Evolutionary conservation across 1,140 invertebrate genomes (phyloP).

Genomic region (Mamestra configurata): DNA sequence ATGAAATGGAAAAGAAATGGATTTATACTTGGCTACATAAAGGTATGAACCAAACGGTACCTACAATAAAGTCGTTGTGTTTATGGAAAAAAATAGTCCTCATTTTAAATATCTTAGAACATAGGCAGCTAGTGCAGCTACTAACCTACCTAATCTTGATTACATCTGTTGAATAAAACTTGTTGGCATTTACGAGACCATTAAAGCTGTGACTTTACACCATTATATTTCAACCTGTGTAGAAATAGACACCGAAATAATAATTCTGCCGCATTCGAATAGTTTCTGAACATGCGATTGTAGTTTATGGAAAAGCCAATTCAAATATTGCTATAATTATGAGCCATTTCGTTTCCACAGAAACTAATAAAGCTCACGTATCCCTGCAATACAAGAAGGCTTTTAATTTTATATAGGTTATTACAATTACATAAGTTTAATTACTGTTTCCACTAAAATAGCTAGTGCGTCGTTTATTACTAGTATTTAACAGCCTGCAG

Average conservation of each 20-base stretch:
- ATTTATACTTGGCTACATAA: too few species aligned
- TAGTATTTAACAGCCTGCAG: not conserved
- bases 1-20: not conserved
- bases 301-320: constrained; percentile 75
- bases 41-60: too few species aligned
- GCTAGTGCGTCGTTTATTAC: not conserved
- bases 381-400: constrained; percentile 63
- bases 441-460: not conserved
- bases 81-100: too few species aligned
- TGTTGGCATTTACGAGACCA: constrained; percentile 2
- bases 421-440: not conserved
- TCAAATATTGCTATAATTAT: constrained; percentile 78
- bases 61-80: too few species aligned
- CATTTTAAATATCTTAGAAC: too few species aligned
- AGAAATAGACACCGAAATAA: constrained; percentile 64
- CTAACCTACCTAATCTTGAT: not conserved
- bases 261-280: constrained; percentile 70
- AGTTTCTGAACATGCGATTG: constrained; percentile 74
- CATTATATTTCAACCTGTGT: constrained; percentile 35
- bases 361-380: constrained; percentile 71
- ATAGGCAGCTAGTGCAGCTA: too few species aligned
- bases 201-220: constrained; percentile 28
- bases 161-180: constrained; percentile 1
- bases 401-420: constrained; percentile 56
- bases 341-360: constrained; percentile 72